A percentile compares a stretch with the other conserved stretches of the same genome.
Conservation (phyloP, 2,113 vertebrate species). For the Prietella phreatophila region DNA sequence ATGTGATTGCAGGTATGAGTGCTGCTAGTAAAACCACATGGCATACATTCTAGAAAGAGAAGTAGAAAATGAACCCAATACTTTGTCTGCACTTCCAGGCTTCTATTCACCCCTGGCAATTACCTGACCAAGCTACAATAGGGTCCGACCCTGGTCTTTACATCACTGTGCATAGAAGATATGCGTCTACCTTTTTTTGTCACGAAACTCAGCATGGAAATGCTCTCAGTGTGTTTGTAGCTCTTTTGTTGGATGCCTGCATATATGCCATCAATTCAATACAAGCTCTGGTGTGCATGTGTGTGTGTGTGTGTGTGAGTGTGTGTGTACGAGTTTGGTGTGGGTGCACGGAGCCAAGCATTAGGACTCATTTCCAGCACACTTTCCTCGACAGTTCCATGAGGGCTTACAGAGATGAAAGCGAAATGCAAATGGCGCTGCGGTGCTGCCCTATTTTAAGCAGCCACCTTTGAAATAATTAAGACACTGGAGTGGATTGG, state of each 20-base stretch:
- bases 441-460: slow-evolving; percentile 53
- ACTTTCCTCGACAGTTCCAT: slow-evolving; percentile 62
- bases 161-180: slow-evolving; percentile 20
- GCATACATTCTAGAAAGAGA: slow-evolving; percentile 24
- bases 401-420: slow-evolving; percentile 68
- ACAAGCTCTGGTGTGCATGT: slow-evolving; percentile 28
- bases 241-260: slow-evolving; percentile 18
- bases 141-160: slow-evolving; percentile 33
- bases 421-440: slow-evolving; percentile 66
- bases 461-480: slow-evolving; percentile 70
- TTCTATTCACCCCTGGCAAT: slow-evolving; percentile 35
- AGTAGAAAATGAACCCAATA: slow-evolving; percentile 34
- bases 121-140: slow-evolving; percentile 32
- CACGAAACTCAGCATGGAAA: slow-evolving; percentile 23
- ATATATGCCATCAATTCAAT: slow-evolving; percentile 25
- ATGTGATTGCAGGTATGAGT: slow-evolving; percentile 38
- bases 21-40: slow-evolving; percentile 28
- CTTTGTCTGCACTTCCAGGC: slow-evolving; percentile 34
- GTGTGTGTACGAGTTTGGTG: slow-evolving; percentile 37
- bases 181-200: slow-evolving; percentile 2
- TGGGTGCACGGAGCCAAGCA: slow-evolving; percentile 58
- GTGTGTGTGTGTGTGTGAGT: slow-evolving; percentile 19
- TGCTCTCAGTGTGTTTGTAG: background rate
- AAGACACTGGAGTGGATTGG: slow-evolving; percentile 58
- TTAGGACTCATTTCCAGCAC: slow-evolving; percentile 68